These are phyloP conservation scores for Serinus canaria DNA, from an alignment of 2,113 vertebrate genomes.

Conservation along the genomic window DNA sequence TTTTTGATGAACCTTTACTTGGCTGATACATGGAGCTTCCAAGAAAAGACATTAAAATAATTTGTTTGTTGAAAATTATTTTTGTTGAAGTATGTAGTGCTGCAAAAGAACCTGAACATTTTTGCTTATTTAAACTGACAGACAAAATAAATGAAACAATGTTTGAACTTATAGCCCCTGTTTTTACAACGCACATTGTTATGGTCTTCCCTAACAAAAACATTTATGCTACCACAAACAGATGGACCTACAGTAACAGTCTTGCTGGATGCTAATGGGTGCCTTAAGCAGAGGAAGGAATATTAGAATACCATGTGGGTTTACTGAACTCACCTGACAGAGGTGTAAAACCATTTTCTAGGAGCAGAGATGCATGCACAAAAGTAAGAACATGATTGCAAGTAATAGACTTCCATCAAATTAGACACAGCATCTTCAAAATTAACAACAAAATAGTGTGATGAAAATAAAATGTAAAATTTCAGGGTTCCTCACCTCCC, in stretches of 20 bases:
- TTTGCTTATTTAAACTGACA: background rate
- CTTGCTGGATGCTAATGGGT: conserved; percentile 59
- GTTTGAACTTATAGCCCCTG: background rate
- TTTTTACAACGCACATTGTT: background rate
- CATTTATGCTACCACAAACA: background rate
- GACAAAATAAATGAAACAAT: background rate
- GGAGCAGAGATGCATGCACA: conserved; percentile 93
- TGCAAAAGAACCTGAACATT: background rate
- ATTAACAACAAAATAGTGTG: background rate
- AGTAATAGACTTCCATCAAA: conserved; percentile 77
- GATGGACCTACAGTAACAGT: conserved; percentile 76
- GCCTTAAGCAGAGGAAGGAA: conserved; percentile 63
- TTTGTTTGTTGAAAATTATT: background rate
- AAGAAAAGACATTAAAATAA: background rate
- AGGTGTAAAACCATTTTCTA: conserved; percentile 99
- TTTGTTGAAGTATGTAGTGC: background rate
- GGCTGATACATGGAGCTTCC: background rate
- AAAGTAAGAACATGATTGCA: conserved; percentile 91
- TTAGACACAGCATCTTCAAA: conserved; percentile 61
- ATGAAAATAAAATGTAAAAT: background rate
- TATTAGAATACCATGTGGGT: conserved; percentile 77
- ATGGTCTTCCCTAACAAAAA: background rate
- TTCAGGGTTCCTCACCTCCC: conserved; percentile 84
- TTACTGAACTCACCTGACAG: conserved; percentile 94
- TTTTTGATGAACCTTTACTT: background rate